Percentiles rank a stretch among this genome's conserved stretches.
Evolutionary conservation across 64 coral and sea anemone species (phyloP).

Genomic region (Anthopleura sola): DNA sequence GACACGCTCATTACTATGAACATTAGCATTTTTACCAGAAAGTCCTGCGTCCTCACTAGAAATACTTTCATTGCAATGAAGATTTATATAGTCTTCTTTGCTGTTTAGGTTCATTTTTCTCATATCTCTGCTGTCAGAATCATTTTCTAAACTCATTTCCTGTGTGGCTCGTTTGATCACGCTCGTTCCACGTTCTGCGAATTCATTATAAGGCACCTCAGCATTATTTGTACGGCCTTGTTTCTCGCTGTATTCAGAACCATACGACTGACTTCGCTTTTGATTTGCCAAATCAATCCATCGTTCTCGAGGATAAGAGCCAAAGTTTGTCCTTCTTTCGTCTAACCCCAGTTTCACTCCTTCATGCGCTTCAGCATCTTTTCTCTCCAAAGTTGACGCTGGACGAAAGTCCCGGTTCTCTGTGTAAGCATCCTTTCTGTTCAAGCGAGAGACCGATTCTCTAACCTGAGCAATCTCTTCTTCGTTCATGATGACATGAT

Average conservation of each 20-base stretch:
- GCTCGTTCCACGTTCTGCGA: constrained; percentile 50
- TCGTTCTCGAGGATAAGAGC: constrained; percentile 6
- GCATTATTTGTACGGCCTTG: constrained; percentile 23
- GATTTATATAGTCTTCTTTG: constrained; percentile 34
- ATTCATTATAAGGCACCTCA: constrained; percentile 22
- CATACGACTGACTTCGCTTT: not conserved
- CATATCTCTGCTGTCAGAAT: constrained; percentile 46
- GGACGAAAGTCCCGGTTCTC: constrained; percentile 27
- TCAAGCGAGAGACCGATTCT: constrained; percentile 21
- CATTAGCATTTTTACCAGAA: not conserved
- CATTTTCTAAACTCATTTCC: constrained; percentile 73
- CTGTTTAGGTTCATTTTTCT: constrained; percentile 32
- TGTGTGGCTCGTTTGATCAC: constrained; percentile 62
- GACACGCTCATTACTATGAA: constrained; percentile 40
- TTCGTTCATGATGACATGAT: constrained; percentile 88
- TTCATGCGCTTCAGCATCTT: constrained; percentile 27
- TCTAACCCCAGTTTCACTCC: constrained; percentile 35
- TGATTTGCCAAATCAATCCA: constrained; percentile 67
- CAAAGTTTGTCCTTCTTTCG: constrained; percentile 11
- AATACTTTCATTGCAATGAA: constrained; percentile 61
- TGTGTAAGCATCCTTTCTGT: constrained; percentile 23
- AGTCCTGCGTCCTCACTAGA: constrained; percentile 31
- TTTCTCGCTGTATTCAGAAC: constrained; percentile 3
- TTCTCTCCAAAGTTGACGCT: constrained; percentile 27
- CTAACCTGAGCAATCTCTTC: constrained; percentile 83